Base-by-base conservation (phyloP, 2,888 invertebrate species). In the Sicus ferrugineus region DNA sequence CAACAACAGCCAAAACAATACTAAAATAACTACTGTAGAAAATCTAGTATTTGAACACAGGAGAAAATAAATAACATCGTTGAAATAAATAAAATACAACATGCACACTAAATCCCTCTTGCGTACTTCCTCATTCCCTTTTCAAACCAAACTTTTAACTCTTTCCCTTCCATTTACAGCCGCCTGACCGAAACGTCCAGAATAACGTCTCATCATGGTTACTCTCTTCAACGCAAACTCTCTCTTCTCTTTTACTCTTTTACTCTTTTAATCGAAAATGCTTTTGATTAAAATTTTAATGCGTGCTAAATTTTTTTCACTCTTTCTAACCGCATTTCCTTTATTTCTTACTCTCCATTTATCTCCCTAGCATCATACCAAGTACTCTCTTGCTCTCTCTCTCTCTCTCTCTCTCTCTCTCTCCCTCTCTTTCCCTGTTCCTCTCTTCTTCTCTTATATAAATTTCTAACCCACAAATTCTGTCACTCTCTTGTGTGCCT, bases 391-490 rank as follows among this genome's bases (percentile, higher is more conserved):
- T n/a, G 2, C 42, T 42, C 42, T 42, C n/a, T 42, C 42, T 42
- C 34, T 42, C 46, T 50, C 50, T 50, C 48, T 56, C 28, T 23
- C 26, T 19, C 6, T 56, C 46, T 67, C 28, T 28, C 42, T 48
- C 61, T 61, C 31, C 67, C 34, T 30, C 65, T 46, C 69, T 67
- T 26, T 56, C 23, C 30, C 58, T 65, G 63, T 70, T 69, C 69
- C 70, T 71, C 70, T 62, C 67, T 72, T 50, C 11, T 30, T 58
- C 16, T 7, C 42, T 31, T 66, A 52, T 68, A 73, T 71, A 70
- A 62, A 58, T 48, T 28, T 30, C 59, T 46, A 48, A 67, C 73
- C 75, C 78, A 75, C 79, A 79, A 67, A 70, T 73, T 70, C 77
- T 77, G 78, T 76, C 77, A 73, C 75, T 74, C 73, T 75, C 74